Evolutionary conservation across 2,888 invertebrate species (phyloP).

Genomic region (Tipula lateralis): DNA sequence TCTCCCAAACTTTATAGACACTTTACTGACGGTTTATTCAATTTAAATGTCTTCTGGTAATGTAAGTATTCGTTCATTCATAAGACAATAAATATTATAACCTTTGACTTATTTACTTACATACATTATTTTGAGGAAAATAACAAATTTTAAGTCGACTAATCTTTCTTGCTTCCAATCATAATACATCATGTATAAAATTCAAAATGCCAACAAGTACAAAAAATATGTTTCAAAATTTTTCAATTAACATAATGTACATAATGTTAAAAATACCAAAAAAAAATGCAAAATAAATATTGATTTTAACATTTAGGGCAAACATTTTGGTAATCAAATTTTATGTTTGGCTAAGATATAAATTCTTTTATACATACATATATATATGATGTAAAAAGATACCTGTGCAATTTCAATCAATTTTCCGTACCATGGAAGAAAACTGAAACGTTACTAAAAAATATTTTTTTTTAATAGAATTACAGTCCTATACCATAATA

Average conservation of each 20-base stretch:
- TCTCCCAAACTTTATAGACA: no score
- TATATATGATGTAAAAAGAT: neutral
- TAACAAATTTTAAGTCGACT: no score
- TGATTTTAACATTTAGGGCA: neutral
- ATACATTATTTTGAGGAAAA: no score
- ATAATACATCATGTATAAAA: no score
- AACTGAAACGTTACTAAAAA: neutral
- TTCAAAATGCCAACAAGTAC: no score
- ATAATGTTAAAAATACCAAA: neutral
- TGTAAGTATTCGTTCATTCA: no score
- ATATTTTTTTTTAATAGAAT: neutral
- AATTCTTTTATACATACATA: no score
- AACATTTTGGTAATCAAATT: constrained; percentile 9
- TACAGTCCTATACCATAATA: neutral
- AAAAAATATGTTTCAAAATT: neutral
- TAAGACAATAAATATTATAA: no score
- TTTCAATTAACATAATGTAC: neutral
- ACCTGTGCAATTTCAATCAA: neutral
- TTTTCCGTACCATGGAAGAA: neutral
- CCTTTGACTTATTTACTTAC: no score
- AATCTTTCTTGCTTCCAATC: no score
- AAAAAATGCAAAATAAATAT: neutral
- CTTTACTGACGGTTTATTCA: no score
- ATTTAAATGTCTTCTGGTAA: no score
- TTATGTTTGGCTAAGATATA: constrained; percentile 24